Base-by-base conservation (phyloP, 2,113 vertebrate genomes). In the Vidua macroura region DNA sequence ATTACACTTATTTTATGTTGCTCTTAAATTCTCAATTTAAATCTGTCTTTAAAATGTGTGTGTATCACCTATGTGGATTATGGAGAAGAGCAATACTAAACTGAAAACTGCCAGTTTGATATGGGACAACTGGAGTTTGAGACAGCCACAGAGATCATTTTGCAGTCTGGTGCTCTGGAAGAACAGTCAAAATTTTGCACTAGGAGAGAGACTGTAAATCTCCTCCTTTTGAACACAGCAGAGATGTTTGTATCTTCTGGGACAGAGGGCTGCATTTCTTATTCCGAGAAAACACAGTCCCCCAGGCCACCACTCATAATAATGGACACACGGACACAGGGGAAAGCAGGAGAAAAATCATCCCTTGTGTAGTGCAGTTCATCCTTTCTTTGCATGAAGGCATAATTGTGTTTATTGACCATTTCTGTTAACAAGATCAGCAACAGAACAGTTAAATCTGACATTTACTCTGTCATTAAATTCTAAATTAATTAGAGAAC, bases 381-480 rank as follows among this genome's bases (percentile, higher is more conserved):
- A 41, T 59, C 37, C 43, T 70, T 83, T 58, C 73, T 88, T 80
- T 90, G 43, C 64, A 67, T 41, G 35, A 93, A 78, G 35, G 24
- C 21, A 16, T 81, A 64, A 68, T 56, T 55, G 25, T 86, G 44
- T 78, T 91, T 81, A 88, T 60, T 67, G 60, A 92, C 64, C 74
- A 68, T 88, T 94, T 83, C 69, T 91, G 24, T 70, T 94, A 83
- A 72, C 35, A 90, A 81, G 60, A 77, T 74, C 68, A 81, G 92
- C 64, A 88, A 56, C 44, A 64, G 73, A 92, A 92, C 43, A 77
- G 90, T 85, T 90, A 93, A 80, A 62, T 55, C 49, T 92, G 88
- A 90, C 88, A 90, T 95, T 93, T 90, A 94, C 56, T 81, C 66
- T 90, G 88, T 88, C 86, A 84, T 92, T 86, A 88, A 93, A 94